Evolutionary conservation across 2,797 vertebrate species (phyloP), one percentile per base, ranked within the genome.

Genomic region (Allobates femoralis): DNA sequence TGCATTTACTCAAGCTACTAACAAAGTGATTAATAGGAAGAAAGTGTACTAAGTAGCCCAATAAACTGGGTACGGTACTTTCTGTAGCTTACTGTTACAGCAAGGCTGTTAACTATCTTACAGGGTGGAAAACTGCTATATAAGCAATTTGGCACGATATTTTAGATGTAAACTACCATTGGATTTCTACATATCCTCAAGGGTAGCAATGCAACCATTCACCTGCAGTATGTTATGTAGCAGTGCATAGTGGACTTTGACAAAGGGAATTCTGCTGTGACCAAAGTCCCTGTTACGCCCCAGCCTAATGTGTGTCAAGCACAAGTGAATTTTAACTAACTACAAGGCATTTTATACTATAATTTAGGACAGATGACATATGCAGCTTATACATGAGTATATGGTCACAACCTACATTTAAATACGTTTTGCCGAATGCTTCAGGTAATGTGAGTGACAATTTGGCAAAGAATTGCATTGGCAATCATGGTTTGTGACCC

Each of bases 401-500:
- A 15, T 69, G 41, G 7, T 3, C 26, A 15, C n/a, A 23, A 64
- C 53, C 28, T 26, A 51, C 41, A 5, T 62, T 76, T 32, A 79
- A 51, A 60, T 56, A 6, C 16, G 37, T 74, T 66, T 15, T 60
- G 66, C 21, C 34, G 55, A 32, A 14, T 85, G 46, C 51, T 90
- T 88, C 56, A 55, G 88, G 66, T 89, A 89, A 89, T 64, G 16
- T 10, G 51, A 86, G 26, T 84, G 88, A 85, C 10, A 79, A 58
- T 89, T 84, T 90, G 64, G 75, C 58, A 89, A 74, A 34, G 82
- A 90, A 91, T 77, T 71, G 46, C 58, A 41, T 66, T 81, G 66
- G 62, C 67, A 90, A 91, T 69, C 58, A 87, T 0, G 0, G 75
- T 79, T 90, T 88, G 86, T 90, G 91, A 91, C 91, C 86, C 28